phyloP scores from a whole-genome alignment of 92 coral and sea anemone species.

The Chrysogorgia sp. region DNA sequence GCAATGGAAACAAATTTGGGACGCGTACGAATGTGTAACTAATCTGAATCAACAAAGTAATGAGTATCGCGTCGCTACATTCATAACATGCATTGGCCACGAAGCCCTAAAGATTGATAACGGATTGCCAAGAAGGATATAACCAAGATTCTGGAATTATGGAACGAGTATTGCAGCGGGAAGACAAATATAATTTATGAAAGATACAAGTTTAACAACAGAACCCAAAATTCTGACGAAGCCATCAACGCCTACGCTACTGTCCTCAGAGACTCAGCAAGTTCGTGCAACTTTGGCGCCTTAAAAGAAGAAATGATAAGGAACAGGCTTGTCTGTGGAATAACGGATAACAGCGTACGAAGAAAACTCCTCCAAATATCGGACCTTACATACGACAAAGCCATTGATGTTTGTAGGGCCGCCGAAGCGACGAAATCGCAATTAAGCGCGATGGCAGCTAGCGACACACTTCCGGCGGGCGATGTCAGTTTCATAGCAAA shows the following conservation, averaged over 20 bases:
- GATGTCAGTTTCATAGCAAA: not conserved
- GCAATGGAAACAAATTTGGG: slow-evolving; percentile 59
- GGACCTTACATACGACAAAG: slow-evolving; percentile 51
- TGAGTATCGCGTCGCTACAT: slow-evolving; percentile 54
- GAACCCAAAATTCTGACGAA: slow-evolving; percentile 49
- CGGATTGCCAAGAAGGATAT: slow-evolving; percentile 55
- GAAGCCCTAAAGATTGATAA: slow-evolving; percentile 49
- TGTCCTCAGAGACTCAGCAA: slow-evolving; percentile 48
- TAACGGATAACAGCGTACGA: slow-evolving; percentile 41
- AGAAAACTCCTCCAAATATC: slow-evolving; percentile 55
- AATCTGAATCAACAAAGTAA: slow-evolving; percentile 37
- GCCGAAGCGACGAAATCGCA: slow-evolving; percentile 51
- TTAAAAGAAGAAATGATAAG: slow-evolving; percentile 55
- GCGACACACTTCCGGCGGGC: not conserved
- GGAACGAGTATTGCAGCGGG: slow-evolving; percentile 58
- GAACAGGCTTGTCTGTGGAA: slow-evolving; percentile 51
- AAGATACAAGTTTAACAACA: slow-evolving; percentile 55
- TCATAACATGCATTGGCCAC: slow-evolving; percentile 58
- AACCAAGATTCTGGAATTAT: slow-evolving; percentile 47
- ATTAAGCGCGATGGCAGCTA: slow-evolving; percentile 48
- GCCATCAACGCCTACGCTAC: slow-evolving; percentile 45
- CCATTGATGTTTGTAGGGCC: slow-evolving; percentile 45
- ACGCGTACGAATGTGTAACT: slow-evolving; percentile 52
- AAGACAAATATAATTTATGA: slow-evolving; percentile 61
- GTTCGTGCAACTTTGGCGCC: slow-evolving; percentile 41